These are phyloP conservation scores for Dryobota labecula DNA, from an alignment of 2,888 invertebrate genomes.

Conservation along the genomic window DNA sequence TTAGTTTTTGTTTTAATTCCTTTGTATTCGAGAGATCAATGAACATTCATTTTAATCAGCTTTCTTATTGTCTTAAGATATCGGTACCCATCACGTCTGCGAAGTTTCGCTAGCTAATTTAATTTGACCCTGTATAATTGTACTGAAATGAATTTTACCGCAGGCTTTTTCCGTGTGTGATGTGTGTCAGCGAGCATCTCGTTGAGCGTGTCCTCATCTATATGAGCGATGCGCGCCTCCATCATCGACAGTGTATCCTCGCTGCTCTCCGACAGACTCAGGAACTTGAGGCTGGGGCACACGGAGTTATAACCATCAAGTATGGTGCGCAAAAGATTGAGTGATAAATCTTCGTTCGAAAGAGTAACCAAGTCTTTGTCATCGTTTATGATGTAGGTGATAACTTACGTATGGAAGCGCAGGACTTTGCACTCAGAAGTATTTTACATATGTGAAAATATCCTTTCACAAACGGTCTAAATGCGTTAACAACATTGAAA, in stretches of 20 bases:
- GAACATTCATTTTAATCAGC: background rate
- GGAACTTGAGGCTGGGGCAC: slow-evolving; percentile 90
- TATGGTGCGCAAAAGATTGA: background rate
- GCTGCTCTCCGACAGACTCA: slow-evolving; percentile 88
- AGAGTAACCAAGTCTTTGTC: background rate
- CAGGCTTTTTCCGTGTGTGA: slow-evolving; percentile 74
- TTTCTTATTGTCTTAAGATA: no score
- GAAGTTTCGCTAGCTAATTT: background rate
- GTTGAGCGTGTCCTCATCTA: slow-evolving; percentile 75
- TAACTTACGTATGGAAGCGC: no score
- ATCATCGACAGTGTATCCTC: slow-evolving; percentile 75
- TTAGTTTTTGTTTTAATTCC: background rate
- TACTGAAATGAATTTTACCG: slow-evolving; percentile 58
- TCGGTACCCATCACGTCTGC: no score
- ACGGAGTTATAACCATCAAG: background rate
- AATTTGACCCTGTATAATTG: no score
- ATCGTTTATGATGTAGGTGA: background rate
- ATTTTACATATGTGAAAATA: no score
- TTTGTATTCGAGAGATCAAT: background rate
- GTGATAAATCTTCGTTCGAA: background rate
- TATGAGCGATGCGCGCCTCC: slow-evolving; percentile 70
- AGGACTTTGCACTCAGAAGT: no score
- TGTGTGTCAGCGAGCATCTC: slow-evolving; percentile 74
- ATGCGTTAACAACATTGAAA: no score
- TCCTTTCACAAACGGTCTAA: no score